phyloP scores from a whole-genome alignment of 2,113 vertebrate species.

The Trachemys scripta region DNA sequence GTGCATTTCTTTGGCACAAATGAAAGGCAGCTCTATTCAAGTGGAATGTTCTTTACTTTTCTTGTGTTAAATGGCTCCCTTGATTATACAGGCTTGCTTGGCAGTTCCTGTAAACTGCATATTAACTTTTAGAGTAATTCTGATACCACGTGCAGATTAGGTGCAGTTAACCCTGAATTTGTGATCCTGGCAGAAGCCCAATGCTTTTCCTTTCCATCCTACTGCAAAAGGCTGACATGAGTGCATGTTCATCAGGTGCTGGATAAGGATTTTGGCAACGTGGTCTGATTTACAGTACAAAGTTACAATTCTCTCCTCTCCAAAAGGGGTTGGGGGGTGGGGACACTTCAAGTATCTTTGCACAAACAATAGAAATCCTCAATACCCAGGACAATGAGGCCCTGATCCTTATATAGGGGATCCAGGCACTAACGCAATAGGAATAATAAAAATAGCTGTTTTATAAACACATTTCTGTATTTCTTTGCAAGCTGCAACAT shows the following conservation, averaged over 20 bases:
- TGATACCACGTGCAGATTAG: background rate
- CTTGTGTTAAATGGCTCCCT: background rate
- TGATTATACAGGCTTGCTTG: background rate
- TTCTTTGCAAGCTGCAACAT: background rate
- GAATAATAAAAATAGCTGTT: slow-evolving; percentile 3
- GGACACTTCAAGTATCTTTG: background rate
- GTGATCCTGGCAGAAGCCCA: background rate
- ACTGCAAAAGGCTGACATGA: background rate
- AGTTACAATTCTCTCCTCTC: background rate
- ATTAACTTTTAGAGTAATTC: background rate
- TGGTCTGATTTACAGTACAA: rapidly evolving
- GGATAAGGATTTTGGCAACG: background rate
- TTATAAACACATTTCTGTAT: slow-evolving; percentile 8
- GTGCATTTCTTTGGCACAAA: background rate
- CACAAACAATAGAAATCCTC: rapidly evolving
- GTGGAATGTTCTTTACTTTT: background rate
- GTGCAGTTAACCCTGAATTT: rapidly evolving
- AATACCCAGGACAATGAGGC: background rate
- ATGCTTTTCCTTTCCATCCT: background rate
- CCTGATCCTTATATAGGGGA: background rate
- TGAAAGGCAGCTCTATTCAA: slow-evolving; percentile 2
- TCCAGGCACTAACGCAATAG: background rate
- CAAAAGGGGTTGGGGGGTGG: background rate
- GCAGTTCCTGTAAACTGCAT: background rate
- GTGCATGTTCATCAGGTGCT: background rate